These are phyloP conservation scores for Pandemis corylana DNA, from an alignment of 2,888 invertebrate species.

Conservation along the genomic window DNA sequence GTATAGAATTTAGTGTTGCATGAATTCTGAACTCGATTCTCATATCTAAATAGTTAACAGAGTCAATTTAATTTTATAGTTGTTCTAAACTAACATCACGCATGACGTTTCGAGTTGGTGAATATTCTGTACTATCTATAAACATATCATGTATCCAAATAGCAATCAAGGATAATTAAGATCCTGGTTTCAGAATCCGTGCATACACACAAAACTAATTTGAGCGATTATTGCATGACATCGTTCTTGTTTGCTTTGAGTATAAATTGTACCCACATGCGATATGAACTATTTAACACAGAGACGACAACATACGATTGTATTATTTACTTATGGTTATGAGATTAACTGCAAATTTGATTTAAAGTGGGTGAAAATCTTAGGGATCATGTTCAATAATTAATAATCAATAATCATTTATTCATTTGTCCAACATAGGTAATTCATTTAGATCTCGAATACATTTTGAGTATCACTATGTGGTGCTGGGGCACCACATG, in stretches of 20 bases:
- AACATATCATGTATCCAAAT: not conserved
- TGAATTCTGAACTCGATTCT: not conserved
- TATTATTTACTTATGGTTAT: no score
- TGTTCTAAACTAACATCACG: conserved; percentile 1
- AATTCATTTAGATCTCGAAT: no score
- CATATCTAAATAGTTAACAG: not conserved
- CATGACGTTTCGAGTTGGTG: conserved; percentile 1
- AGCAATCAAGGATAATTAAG: conserved; percentile 1
- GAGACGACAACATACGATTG: not conserved
- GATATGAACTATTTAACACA: not conserved
- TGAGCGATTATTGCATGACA: not conserved
- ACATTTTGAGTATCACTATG: no score
- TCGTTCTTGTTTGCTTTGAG: not conserved
- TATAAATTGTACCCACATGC: not conserved
- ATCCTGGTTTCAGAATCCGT: not conserved
- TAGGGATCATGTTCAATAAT: no score
- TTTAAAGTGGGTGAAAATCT: no score
- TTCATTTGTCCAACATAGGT: no score
- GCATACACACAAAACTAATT: not conserved
- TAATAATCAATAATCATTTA: no score
- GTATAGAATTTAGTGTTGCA: not conserved
- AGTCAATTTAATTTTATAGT: conserved; percentile 18
- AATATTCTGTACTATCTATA: not conserved
- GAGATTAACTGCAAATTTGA: no score
- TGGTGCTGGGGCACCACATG: no score